A percentile compares a stretch with the other conserved stretches of the same genome.
phyloP scores from a whole-genome alignment of 2,888 invertebrate species.

The Hemithea aestivaria region DNA sequence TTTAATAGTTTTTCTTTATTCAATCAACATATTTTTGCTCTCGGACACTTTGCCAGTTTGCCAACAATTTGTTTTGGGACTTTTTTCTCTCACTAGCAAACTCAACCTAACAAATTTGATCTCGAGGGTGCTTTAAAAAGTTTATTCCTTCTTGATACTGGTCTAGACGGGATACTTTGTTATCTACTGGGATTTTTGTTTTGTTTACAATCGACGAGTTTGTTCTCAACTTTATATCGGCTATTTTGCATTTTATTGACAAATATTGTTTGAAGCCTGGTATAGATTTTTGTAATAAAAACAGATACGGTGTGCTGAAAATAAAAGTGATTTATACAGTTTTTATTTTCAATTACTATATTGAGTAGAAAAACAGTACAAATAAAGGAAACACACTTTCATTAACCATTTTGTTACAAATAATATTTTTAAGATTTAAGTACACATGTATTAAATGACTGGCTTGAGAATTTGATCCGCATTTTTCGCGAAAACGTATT shows the following conservation, averaged over 20 bases:
- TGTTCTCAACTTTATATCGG: slow-evolving; percentile 9
- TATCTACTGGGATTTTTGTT: slow-evolving; percentile 27
- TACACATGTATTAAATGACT: too few relatives aligned
- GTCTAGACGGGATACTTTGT: slow-evolving; percentile 58
- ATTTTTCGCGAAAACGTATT: too few relatives aligned
- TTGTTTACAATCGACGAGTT: slow-evolving; percentile 11
- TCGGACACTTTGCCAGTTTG: slow-evolving; percentile 73
- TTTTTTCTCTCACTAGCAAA: slow-evolving; percentile 58
- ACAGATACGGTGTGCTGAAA: too few relatives aligned
- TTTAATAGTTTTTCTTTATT: slow-evolving; percentile 78
- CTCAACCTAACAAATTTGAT: slow-evolving; percentile 64
- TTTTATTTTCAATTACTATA: too few relatives aligned
- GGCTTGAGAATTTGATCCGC: too few relatives aligned
- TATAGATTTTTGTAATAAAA: too few relatives aligned
- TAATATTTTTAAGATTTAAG: too few relatives aligned
- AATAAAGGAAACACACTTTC: too few relatives aligned
- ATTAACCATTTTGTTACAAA: background rate
- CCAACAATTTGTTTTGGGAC: slow-evolving; percentile 73
- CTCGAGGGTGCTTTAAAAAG: slow-evolving; percentile 59
- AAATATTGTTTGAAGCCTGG: background rate
- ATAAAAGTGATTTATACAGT: too few relatives aligned
- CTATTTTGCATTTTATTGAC: slow-evolving; percentile 1
- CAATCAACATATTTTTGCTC: slow-evolving; percentile 77
- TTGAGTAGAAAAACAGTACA: too few relatives aligned
- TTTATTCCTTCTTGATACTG: slow-evolving; percentile 47